phyloP scores from a whole-genome alignment of 2,888 invertebrate genomes.

The Ametastegia equiseti region DNA sequence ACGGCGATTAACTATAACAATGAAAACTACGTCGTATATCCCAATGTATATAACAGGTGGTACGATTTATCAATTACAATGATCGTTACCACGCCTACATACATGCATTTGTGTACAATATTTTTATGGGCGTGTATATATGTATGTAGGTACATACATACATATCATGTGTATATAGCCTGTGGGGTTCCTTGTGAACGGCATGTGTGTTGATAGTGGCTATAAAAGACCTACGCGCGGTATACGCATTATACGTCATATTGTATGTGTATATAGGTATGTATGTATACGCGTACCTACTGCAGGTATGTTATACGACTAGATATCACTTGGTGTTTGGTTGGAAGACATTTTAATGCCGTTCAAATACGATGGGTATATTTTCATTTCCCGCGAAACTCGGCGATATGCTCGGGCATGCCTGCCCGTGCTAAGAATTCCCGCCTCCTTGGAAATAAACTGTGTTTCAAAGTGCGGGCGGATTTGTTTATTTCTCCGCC shows the following conservation, averaged over 20 bases:
- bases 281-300: too few relatives aligned
- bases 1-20: too few relatives aligned
- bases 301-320: not conserved
- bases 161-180: too few relatives aligned
- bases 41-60: too few relatives aligned
- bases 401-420: slow-evolving; percentile 13
- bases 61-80: too few relatives aligned
- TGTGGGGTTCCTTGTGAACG: not conserved
- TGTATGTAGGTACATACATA: too few relatives aligned
- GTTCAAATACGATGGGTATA: slow-evolving; percentile 22
- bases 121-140: too few relatives aligned
- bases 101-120: too few relatives aligned
- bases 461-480: slow-evolving; percentile 29
- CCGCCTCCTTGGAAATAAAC: slow-evolving; percentile 42
- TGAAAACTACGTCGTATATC: too few relatives aligned
- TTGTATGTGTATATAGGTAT: too few relatives aligned
- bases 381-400: slow-evolving; percentile 22
- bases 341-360: not conserved
- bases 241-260: too few relatives aligned
- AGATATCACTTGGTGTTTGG: not conserved
- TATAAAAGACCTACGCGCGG: not conserved
- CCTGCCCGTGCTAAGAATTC: slow-evolving; percentile 23
- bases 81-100: too few relatives aligned
- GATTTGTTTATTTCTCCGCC: slow-evolving; percentile 38
- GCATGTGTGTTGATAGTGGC: not conserved